Evolutionary conservation across 2,113 vertebrate genomes (phyloP), one percentile per base, ranked within the genome.

Genomic region (Pimephales promelas): DNA sequence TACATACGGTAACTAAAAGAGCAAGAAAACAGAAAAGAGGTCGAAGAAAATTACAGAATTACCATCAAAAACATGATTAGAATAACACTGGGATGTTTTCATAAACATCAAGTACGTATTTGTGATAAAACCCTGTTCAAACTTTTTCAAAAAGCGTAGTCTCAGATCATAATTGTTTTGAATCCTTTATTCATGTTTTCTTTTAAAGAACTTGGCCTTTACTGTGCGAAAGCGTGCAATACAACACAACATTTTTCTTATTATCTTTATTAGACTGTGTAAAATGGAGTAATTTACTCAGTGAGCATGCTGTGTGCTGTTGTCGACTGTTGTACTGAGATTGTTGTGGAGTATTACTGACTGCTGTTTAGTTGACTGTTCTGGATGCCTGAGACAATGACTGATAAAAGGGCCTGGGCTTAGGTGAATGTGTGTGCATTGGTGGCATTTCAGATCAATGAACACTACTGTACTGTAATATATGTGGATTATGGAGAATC

Each of bases 1-100:
- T 95, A 95, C 95, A 95, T 95, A 49, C 94, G 93, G 84, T 95
- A 95, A 77, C 95, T 95, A 85, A 61, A 74, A 45, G n/a, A 13
- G 24, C 0, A 43, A 11, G 10, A 47, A 34, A 31, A 36, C 20
- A 16, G 57, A 76, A 5, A 84, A 61, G 4, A n/a, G 3, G 18
- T 49, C 1, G 9, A 59, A 31, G 26, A 62, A 5, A 22, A 59
- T 47, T 28, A 82, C 8, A n/a, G 66, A 40, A 70, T 40, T 20
- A 22, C 66, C 22, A 31, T 64, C 61, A 64, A 14, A 64, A 31
- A 8, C 26, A 8, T 62, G 14, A 68, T 68, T 20, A 43, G 18
- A 26, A 82, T 72, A 18, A 40, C 31, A 40, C 28, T n/a, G 10
- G 5, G 10, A 59, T 22, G 20, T 68, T 40, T 40, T 13, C 18